phyloP scores from a whole-genome alignment of 1,140 invertebrate species.

The Caenorhabditis brenneri region DNA sequence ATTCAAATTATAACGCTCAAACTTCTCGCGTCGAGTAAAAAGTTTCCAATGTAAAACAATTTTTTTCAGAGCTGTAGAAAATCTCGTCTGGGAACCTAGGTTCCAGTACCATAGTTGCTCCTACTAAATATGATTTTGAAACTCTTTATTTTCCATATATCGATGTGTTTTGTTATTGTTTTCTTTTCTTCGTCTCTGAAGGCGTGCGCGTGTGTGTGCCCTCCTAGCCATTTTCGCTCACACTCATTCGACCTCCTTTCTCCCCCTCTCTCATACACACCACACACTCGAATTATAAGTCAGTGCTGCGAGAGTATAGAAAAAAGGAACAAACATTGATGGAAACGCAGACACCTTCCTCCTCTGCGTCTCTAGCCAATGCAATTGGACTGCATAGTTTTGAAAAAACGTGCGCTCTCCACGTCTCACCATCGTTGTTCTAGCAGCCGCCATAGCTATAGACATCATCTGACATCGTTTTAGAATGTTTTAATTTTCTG shows the following conservation, averaged over 20 bases:
- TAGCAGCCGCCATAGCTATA: too few species aligned
- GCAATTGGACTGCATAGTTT: background rate
- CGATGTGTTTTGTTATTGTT: background rate
- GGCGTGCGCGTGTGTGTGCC: background rate
- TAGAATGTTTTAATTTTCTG: background rate
- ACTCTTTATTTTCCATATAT: background rate
- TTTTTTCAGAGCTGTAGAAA: too few species aligned
- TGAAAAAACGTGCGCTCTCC: slow-evolving; percentile 28
- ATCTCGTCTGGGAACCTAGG: too few species aligned
- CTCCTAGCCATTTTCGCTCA: slow-evolving; percentile 28
- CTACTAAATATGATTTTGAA: too few species aligned
- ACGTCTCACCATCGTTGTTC: background rate
- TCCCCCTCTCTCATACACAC: background rate
- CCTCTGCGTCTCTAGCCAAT: background rate
- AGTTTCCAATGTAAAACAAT: too few species aligned
- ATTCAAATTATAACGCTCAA: too few species aligned
- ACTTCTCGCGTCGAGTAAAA: too few species aligned
- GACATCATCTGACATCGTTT: slow-evolving; percentile 8
- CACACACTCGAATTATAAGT: slow-evolving; percentile 17
- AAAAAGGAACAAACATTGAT: background rate
- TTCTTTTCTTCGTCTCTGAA: background rate
- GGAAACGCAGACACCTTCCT: background rate
- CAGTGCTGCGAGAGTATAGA: background rate
- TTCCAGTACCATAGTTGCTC: too few species aligned
- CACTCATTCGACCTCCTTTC: background rate